phyloP scores from a whole-genome alignment of 2,797 vertebrate genomes.

The Petrocephalus sullivani region DNA sequence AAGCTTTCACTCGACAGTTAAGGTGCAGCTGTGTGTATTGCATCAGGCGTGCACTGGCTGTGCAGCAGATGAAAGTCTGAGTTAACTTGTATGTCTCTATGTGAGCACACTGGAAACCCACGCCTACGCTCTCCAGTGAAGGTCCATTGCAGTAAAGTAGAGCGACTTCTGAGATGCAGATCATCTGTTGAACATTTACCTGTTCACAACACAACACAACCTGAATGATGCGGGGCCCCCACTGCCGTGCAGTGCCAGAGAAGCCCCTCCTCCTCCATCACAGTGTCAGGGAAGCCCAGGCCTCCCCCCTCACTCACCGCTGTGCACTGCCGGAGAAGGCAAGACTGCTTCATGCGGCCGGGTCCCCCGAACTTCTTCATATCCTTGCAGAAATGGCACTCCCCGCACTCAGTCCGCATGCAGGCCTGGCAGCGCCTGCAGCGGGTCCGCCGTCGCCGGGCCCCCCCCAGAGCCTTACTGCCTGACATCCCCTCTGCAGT shows the following conservation, averaged over 20 bases:
- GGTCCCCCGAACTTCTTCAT: constrained; percentile 95
- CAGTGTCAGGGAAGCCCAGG: neutral
- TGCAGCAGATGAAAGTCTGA: neutral
- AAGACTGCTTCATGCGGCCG: constrained; percentile 90
- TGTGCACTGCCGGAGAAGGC: constrained; percentile 83
- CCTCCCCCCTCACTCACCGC: constrained; percentile 63
- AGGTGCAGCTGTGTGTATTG: neutral
- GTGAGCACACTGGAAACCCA: neutral
- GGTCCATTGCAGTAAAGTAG: neutral
- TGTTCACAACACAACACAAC: neutral
- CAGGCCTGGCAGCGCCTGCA: constrained; percentile 89
- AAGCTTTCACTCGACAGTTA: neutral
- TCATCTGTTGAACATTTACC: neutral
- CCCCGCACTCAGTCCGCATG: constrained; percentile 84
- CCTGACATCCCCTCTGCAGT: constrained; percentile 78
- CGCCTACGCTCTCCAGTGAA: neutral
- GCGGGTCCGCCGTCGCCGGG: constrained; percentile 81
- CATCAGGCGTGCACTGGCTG: neutral
- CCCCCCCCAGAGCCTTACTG: constrained; percentile 84
- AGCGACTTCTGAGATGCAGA: neutral
- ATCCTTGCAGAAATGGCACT: constrained; percentile 93
- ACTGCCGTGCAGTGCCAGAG: neutral
- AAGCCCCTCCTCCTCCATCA: too few species aligned
- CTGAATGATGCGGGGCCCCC: neutral
- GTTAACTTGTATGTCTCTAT: neutral